A percentile compares a stretch with the other conserved stretches of the same genome.
These are phyloP conservation scores for Malacoctenus gilli DNA, from an alignment of 2,797 vertebrate genomes.

Conservation along the genomic window DNA sequence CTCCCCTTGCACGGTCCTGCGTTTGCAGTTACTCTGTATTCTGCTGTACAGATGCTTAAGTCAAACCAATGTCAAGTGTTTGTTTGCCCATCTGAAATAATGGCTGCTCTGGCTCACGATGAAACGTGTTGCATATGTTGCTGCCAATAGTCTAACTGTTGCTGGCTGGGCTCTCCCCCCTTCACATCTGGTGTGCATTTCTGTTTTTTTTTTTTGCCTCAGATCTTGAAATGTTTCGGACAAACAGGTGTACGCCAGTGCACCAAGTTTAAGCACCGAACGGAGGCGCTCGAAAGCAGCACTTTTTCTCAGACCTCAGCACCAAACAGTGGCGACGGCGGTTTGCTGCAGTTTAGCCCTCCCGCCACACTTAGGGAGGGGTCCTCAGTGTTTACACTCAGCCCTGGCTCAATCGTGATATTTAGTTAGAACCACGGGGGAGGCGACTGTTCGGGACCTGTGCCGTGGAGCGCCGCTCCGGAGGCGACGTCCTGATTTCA, in stretches of 20 bases:
- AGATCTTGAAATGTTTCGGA: constrained; percentile 70
- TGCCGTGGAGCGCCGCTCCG: constrained; percentile 59
- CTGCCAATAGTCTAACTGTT: constrained; percentile 77
- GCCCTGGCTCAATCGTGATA: constrained; percentile 45
- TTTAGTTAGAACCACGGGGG: constrained; percentile 39
- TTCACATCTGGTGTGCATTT: constrained; percentile 74
- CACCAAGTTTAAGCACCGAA: constrained; percentile 44
- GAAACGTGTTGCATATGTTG: constrained; percentile 75
- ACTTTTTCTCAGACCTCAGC: constrained; percentile 26
- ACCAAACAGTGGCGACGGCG: constrained; percentile 18
- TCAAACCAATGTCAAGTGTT: constrained; percentile 80
- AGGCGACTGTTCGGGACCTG: constrained; percentile 31
- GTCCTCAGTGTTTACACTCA: constrained; percentile 32
- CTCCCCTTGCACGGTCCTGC: constrained; percentile 42
- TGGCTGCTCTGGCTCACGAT: constrained; percentile 75
- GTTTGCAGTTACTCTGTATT: constrained; percentile 55
- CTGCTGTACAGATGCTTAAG: constrained; percentile 78
- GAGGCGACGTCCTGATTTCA: constrained; percentile 67
- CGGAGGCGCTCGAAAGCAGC: constrained; percentile 70
- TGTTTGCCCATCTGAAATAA: constrained; percentile 81
- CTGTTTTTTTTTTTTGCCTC: constrained; percentile 37
- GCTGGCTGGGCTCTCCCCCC: constrained; percentile 63
- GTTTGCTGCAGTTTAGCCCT: constrained; percentile 30
- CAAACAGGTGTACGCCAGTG: constrained; percentile 71
- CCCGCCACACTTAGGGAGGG: constrained; percentile 19